These are phyloP conservation scores for Eubucco bourcierii DNA, from an alignment of 2,113 vertebrate species.

Conservation along the genomic window DNA sequence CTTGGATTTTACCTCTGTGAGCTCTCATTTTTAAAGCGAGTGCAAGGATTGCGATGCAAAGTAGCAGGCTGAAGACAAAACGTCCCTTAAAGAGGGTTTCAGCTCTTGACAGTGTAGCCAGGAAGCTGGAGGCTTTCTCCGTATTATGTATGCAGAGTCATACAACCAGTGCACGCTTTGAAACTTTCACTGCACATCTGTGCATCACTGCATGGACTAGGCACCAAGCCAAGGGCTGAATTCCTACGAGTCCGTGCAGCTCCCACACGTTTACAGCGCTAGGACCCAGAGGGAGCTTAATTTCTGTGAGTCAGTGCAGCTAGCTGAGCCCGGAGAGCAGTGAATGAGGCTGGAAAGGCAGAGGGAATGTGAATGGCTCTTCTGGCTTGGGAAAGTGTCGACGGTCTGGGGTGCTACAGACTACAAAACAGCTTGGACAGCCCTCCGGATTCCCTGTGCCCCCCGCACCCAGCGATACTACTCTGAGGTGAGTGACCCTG, in stretches of 20 bases:
- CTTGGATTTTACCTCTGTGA: not conserved
- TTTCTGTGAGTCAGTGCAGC: conserved; percentile 56
- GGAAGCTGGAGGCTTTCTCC: not conserved
- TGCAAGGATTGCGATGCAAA: not conserved
- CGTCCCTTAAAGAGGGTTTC: not conserved
- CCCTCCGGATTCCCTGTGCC: not conserved
- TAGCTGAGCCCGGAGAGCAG: conserved; percentile 36
- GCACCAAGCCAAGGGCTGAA: conserved; percentile 41
- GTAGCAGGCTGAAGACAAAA: not conserved
- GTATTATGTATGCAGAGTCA: not conserved
- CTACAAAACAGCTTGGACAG: not conserved
- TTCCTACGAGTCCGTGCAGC: conserved; percentile 53
- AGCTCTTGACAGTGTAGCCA: not conserved
- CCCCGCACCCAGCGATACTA: not conserved
- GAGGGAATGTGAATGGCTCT: conserved; percentile 68
- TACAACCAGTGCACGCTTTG: not conserved
- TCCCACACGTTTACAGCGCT: conserved; percentile 57
- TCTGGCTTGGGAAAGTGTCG: conserved; percentile 12
- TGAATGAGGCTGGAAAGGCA: conserved; percentile 65
- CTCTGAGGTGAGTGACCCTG: conserved; percentile 58
- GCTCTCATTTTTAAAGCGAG: not conserved
- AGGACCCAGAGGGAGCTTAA: conserved; percentile 65
- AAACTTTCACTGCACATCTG: conserved; percentile 59
- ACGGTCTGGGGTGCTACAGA: conserved; percentile 9
- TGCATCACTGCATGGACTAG: conserved; percentile 39